Conservation (phyloP, 2,888 invertebrate species). For the Pseudeuparius sepicola region DNA sequence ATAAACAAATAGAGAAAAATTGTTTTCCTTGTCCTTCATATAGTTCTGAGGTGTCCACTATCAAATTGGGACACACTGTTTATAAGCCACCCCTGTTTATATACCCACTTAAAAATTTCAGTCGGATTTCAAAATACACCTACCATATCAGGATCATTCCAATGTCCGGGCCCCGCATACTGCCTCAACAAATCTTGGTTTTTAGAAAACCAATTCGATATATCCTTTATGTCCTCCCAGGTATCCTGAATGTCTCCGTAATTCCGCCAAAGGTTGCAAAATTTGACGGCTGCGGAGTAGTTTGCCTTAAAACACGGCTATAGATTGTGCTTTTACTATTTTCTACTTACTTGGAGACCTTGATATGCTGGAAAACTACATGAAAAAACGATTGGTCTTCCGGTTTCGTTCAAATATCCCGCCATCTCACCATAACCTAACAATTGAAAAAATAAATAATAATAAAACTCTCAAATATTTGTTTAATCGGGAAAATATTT, state of each 20-base stretch:
- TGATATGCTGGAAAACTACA: slow-evolving; percentile 75
- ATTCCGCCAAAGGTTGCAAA: slow-evolving; percentile 56
- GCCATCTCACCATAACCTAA: slow-evolving; percentile 62
- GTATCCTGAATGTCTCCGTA: slow-evolving; percentile 54
- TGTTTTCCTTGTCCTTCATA: too few species aligned
- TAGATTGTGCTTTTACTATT: background rate
- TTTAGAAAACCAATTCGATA: slow-evolving; percentile 50
- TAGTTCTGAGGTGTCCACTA: too few species aligned
- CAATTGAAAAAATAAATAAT: background rate
- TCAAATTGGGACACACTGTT: too few species aligned
- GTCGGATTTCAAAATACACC: background rate
- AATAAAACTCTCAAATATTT: background rate
- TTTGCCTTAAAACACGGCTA: slow-evolving; percentile 39
- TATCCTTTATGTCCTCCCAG: slow-evolving; percentile 44
- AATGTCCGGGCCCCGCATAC: slow-evolving; percentile 53
- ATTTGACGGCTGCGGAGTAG: slow-evolving; percentile 43
- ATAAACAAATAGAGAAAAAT: too few species aligned
- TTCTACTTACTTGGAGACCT: slow-evolving; percentile 38
- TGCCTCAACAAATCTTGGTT: slow-evolving; percentile 46
- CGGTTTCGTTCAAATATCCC: slow-evolving; percentile 56
- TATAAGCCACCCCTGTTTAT: slow-evolving; percentile 1
- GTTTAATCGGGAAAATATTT: too few species aligned
- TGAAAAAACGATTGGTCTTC: slow-evolving; percentile 64
- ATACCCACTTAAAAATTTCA: background rate
- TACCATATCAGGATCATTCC: slow-evolving; percentile 64